Evolutionary conservation across 2,888 invertebrate genomes (phyloP).

Genomic region (Lasioglossum oenotherae): DNA sequence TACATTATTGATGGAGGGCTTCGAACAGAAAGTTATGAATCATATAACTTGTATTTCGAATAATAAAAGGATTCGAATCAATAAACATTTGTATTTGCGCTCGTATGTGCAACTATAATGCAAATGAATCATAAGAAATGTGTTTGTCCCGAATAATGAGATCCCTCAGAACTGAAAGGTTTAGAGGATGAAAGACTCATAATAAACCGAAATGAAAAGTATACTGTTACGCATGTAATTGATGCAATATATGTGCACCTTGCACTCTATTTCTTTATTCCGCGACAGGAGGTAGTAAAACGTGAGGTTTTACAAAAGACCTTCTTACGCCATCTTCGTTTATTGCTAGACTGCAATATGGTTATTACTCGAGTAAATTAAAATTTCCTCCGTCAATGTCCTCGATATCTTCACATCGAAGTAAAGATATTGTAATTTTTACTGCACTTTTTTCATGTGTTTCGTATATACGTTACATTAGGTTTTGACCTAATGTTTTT

Average conservation of each 20-base stretch:
- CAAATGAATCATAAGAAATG: not conserved
- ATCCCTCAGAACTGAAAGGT: not conserved
- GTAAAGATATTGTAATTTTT: not conserved
- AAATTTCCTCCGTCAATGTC: not conserved
- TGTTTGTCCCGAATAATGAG: not conserved
- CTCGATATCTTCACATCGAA: not conserved
- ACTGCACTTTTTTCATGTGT: not conserved
- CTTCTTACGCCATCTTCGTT: not conserved
- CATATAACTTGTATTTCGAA: not conserved
- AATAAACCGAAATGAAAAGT: not conserved
- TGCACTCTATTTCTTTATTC: not conserved
- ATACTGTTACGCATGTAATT: slow-evolving; percentile 1
- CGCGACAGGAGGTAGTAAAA: not conserved
- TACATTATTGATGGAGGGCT: not conserved
- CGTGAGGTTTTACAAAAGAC: not conserved
- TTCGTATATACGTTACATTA: not conserved
- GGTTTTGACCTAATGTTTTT: not conserved
- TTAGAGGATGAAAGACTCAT: not conserved
- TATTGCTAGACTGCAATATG: not conserved
- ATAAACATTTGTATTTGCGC: too few species aligned
- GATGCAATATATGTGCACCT: not conserved
- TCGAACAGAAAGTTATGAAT: not conserved
- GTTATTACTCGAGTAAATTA: not conserved
- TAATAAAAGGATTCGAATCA: not conserved
- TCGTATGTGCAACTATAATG: too few species aligned